Evolutionary conservation across 2,888 invertebrate genomes (phyloP).

Genomic region (Drosophila longiperda): DNA sequence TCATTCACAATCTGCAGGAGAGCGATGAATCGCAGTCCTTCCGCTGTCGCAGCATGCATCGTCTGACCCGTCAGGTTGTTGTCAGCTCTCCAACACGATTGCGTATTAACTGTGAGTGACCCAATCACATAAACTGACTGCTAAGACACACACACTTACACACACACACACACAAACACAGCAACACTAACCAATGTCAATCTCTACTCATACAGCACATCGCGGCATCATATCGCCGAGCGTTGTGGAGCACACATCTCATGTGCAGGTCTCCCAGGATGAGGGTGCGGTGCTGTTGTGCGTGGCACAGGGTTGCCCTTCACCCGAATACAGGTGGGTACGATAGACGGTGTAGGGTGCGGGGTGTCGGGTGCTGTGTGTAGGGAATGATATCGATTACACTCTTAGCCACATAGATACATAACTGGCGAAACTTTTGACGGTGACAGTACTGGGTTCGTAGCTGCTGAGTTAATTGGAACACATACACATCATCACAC

Average conservation of each 20-base stretch:
- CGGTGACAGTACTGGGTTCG: constrained; percentile 58
- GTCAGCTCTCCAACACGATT: constrained; percentile 89
- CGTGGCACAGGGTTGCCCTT: constrained; percentile 92
- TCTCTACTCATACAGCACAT: constrained; percentile 86
- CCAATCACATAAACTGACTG: constrained; percentile 28
- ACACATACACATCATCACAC: constrained; percentile 35
- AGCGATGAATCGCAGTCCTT: constrained; percentile 90
- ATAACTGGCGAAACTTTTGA: constrained; percentile 68
- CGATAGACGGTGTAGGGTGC: constrained; percentile 86
- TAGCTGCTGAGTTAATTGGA: constrained; percentile 64
- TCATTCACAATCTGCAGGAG: constrained; percentile 90
- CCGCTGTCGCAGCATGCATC: constrained; percentile 90
- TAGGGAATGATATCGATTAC: constrained; percentile 86
- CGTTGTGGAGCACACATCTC: constrained; percentile 89
- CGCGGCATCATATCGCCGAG: constrained; percentile 90
- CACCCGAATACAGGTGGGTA: constrained; percentile 91
- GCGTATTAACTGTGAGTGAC: constrained; percentile 88
- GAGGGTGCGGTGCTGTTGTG: constrained; percentile 91
- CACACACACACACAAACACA: neutral
- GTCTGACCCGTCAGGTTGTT: constrained; percentile 89
- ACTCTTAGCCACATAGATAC: constrained; percentile 40
- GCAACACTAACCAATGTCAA: constrained; percentile 67
- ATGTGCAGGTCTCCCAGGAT: constrained; percentile 90
- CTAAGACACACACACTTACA: constrained; percentile 1
- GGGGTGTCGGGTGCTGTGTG: constrained; percentile 67